A percentile compares a stretch with the other conserved stretches of the same genome.
Evolutionary conservation across 2,113 vertebrate genomes (phyloP).

Genomic region (Regulus satrapa): DNA sequence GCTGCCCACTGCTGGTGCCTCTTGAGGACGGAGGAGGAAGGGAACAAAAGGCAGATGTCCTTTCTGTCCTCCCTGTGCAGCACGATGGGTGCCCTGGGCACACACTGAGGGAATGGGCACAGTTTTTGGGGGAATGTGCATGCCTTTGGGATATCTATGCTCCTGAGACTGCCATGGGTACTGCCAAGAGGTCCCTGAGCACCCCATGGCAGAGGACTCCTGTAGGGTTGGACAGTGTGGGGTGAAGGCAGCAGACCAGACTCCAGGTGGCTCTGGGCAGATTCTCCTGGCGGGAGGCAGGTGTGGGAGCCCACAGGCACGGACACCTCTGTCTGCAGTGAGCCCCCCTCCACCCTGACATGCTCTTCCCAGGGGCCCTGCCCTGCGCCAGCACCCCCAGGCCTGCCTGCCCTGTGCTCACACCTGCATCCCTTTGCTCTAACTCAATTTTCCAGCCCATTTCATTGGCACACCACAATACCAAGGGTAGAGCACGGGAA

Average conservation of each 20-base stretch:
- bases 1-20: not conserved
- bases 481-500: not conserved
- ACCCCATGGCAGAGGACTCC: not conserved
- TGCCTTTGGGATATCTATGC: not conserved
- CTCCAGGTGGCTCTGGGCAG: not conserved
- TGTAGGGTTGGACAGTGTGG: not conserved
- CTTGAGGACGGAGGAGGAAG: not conserved
- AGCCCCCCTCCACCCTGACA: not conserved
- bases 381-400: not conserved
- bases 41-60: not conserved
- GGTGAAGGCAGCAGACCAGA: not conserved
- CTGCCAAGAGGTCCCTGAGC: not conserved
- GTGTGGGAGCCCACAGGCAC: not conserved
- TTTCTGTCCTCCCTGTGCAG: not conserved
- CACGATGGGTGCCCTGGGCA: accelerated
- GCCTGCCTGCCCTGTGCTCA: not conserved
- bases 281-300: not conserved
- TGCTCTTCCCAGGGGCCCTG: not conserved
- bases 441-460: not conserved
- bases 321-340: not conserved
- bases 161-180: not conserved
- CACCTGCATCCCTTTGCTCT: not conserved
- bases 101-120: accelerated
- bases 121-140: accelerated
- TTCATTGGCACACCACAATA: not conserved